Base-by-base conservation (phyloP, 2,888 invertebrate genomes). In the Linnaemya tessellans region DNA sequence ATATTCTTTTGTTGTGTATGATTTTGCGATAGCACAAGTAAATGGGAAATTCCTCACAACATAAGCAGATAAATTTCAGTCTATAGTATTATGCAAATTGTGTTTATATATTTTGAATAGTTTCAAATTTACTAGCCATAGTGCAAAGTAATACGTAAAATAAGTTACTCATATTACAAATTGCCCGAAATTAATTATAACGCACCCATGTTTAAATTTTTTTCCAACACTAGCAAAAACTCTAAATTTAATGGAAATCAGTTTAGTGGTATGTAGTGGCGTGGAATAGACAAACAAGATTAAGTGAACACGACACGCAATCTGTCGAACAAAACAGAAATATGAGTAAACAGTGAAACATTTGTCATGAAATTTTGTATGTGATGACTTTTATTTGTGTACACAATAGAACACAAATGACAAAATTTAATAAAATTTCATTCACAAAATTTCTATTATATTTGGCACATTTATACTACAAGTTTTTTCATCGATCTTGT, bases 121-220 rank as follows among this genome's bases (percentile, higher is more conserved):
- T 0, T 0, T 8, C 7, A 49, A 38, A 18, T 18, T 49, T 7
- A 5, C 15, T 25, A 4, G 8, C 58, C 30, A 35, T 58, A 58
- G 58, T 58, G 30, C 30, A 9, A 18, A 51, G 9, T 2, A 43
- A 43, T 15, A 8, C 3, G 15, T n/a, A n/a, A 51, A 51, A 8
- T 20, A 5, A 22, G 10, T 22, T 13, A 0, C 0, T 22, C 10
- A 10, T 13, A 0, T 5, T 25, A n/a, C 25, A 46, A 64, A 25
- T 43, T 43, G 4, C 9, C 3, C 5, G 7, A 49, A 49, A 67
- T 11, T 0, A 2, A 10, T 13, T 20, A n/a, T 7, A 43, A 49
- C 60, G 18, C 64, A 41, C 64, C 74, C 51, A 51, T 64, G 1
- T 38, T 64, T 10, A 74, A 25, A 22, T 62, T 56, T 41, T 22